Percentiles rank a stretch among this genome's conserved stretches.
These are phyloP conservation scores for Pocillopora damicornis DNA, from an alignment of 64 coral and sea anemone genomes.

Conservation along the genomic window DNA sequence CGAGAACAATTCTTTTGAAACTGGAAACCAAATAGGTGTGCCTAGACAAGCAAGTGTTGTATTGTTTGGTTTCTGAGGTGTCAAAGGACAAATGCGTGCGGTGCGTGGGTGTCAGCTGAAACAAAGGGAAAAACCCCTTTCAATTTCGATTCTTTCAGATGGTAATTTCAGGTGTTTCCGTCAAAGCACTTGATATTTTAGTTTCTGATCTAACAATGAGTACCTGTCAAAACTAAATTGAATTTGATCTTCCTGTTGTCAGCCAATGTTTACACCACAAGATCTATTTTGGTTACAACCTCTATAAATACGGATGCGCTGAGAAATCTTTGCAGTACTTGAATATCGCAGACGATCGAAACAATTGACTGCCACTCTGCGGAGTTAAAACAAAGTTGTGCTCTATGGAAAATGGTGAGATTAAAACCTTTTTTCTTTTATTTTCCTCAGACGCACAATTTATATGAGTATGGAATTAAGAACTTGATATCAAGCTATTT, in stretches of 20 bases:
- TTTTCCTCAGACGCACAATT: too few species aligned
- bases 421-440: not conserved
- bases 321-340: not conserved
- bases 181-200: not conserved
- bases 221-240: not conserved
- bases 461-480: too few species aligned
- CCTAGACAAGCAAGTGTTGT: not conserved
- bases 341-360: not conserved
- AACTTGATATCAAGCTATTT: too few species aligned
- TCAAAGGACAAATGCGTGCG: not conserved
- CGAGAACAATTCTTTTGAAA: not conserved
- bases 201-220: not conserved
- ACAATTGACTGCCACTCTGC: not conserved
- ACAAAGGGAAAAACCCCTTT: not conserved
- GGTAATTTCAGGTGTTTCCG: not conserved
- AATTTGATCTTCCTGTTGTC: not conserved
- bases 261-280: too few species aligned
- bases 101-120: not conserved
- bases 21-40: not conserved
- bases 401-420: not conserved
- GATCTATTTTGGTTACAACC: too few species aligned
- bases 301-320: not conserved
- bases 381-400: conserved; percentile 11
- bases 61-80: not conserved
- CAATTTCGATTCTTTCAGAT: not conserved